Conservation (phyloP, 2,113 vertebrate genomes). For the Ciconia boyciana region DNA sequence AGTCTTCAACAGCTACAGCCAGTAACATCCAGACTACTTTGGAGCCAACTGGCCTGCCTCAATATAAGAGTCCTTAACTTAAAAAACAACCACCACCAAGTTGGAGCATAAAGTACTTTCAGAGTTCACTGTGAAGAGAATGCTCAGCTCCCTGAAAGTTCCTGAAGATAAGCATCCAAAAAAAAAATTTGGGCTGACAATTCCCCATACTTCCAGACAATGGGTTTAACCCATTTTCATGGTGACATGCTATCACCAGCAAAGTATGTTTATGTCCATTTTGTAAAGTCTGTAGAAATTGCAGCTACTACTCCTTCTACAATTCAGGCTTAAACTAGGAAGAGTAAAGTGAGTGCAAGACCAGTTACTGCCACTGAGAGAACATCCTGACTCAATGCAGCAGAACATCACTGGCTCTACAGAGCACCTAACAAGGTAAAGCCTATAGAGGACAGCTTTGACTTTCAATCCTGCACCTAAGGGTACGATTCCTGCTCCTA, state of each 20-base stretch:
- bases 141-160: not conserved
- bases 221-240: not conserved
- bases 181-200: not conserved
- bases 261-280: not conserved
- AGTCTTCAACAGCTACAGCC: not conserved
- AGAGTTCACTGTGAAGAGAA: not conserved
- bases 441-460: not conserved
- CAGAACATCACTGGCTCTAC: not conserved
- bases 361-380: not conserved
- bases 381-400: not conserved
- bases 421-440: not conserved
- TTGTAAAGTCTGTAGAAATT: not conserved
- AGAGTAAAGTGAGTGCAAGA: not conserved
- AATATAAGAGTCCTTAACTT: not conserved
- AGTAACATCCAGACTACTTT: not conserved
- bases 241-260: not conserved
- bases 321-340: not conserved
- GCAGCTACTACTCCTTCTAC: not conserved
- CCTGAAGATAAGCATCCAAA: not conserved
- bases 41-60: not conserved
- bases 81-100: not conserved
- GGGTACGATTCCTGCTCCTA: not conserved
- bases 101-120: not conserved
- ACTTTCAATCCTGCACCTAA: not conserved
- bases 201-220: not conserved